These are phyloP conservation scores for Candidula unifasciata DNA, from an alignment of 2,888 invertebrate species.

Conservation along the genomic window DNA sequence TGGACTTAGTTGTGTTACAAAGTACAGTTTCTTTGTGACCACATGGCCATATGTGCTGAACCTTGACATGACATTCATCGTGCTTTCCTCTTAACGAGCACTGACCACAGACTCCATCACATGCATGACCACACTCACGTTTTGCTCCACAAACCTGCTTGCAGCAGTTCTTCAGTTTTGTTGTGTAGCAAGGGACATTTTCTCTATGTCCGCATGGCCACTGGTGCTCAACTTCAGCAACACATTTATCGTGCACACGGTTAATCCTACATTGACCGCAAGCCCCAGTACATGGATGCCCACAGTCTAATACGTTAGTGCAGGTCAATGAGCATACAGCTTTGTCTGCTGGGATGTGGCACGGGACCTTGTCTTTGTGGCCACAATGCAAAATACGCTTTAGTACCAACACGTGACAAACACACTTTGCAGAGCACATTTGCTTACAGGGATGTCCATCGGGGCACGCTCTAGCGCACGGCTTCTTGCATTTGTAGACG, in stretches of 20 bases:
- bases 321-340: constrained; percentile 35
- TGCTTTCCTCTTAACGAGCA: too few relatives aligned
- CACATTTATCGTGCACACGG: constrained; percentile 23
- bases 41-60: constrained; percentile 46
- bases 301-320: constrained; percentile 39
- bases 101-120: constrained; percentile 42
- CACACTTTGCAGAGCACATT: constrained; percentile 36
- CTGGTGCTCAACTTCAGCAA: neutral
- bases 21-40: too few relatives aligned
- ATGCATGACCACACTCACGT: constrained; percentile 47
- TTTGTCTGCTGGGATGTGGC: constrained; percentile 21
- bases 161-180: constrained; percentile 23
- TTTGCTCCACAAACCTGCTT: constrained; percentile 38
- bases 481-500: constrained; percentile 28
- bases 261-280: constrained; percentile 40
- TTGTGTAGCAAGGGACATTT: constrained; percentile 32
- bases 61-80: too few relatives aligned
- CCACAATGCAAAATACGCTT: constrained; percentile 38
- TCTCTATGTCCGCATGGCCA: constrained; percentile 52
- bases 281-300: constrained; percentile 43
- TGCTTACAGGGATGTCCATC: constrained; percentile 40
- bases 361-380: constrained; percentile 25
- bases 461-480: constrained; percentile 28
- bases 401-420: neutral
- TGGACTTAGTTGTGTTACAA: too few relatives aligned